A percentile compares a stretch with the other conserved stretches of the same genome.
These are phyloP conservation scores for Junco hyemalis DNA, from an alignment of 2,113 vertebrate species.

Conservation along the genomic window DNA sequence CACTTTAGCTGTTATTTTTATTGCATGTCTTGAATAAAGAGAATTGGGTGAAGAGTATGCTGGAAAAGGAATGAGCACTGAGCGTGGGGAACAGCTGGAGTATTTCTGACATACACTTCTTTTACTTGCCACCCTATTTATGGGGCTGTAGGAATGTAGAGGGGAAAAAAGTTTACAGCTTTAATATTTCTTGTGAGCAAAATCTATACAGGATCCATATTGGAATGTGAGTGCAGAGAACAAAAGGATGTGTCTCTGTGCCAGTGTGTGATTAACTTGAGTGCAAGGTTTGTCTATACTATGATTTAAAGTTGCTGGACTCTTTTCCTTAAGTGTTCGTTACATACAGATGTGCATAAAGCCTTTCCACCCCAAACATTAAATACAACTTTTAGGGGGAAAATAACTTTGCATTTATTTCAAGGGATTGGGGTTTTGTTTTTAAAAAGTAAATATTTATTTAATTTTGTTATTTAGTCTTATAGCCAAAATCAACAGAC, in stretches of 20 bases:
- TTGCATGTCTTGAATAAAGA: slow-evolving; percentile 33
- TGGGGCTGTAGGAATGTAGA: slow-evolving; percentile 42
- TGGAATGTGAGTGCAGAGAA: slow-evolving; percentile 46
- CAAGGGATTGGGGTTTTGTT: accelerated
- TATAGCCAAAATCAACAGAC: neutral
- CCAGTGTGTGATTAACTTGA: slow-evolving; percentile 53
- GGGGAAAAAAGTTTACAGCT: slow-evolving; percentile 59
- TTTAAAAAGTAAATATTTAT: neutral
- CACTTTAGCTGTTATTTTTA: slow-evolving; percentile 20
- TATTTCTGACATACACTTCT: slow-evolving; percentile 20
- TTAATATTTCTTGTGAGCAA: slow-evolving; percentile 60
- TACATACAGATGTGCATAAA: neutral
- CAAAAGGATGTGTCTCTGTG: slow-evolving; percentile 32
- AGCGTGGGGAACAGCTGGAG: neutral
- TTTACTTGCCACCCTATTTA: slow-evolving; percentile 34
- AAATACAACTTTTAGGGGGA: neutral
- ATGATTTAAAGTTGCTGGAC: slow-evolving; percentile 3
- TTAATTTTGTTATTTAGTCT: neutral
- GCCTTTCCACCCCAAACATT: neutral
- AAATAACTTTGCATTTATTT: neutral
- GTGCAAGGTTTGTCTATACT: neutral
- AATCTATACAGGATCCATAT: slow-evolving; percentile 54
- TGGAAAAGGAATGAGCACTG: slow-evolving; percentile 10
- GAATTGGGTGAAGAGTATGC: neutral
- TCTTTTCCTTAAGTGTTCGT: neutral